phyloP scores from a whole-genome alignment of 2,113 vertebrate genomes.

The Nannobrachium achirus region DNA sequence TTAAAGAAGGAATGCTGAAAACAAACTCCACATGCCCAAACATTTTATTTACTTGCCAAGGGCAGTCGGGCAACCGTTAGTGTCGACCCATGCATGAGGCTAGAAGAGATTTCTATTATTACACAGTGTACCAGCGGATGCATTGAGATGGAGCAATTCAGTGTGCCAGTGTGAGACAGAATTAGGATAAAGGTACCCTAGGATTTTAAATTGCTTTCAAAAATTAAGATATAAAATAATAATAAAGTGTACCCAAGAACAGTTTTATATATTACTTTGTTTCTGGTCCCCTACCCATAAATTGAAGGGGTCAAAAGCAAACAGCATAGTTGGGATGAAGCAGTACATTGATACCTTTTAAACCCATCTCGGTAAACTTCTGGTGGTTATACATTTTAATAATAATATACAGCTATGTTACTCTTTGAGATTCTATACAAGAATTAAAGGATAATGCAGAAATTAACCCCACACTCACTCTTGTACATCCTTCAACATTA shows the following conservation, averaged over 20 bases:
- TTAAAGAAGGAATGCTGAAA: slow-evolving; percentile 27
- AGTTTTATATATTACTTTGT: slow-evolving; percentile 68
- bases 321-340: slow-evolving; percentile 23
- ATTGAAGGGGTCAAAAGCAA: slow-evolving; percentile 15
- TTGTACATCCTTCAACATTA: slow-evolving; percentile 51
- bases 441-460: slow-evolving; percentile 26
- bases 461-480: slow-evolving; percentile 18
- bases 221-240: slow-evolving; percentile 27
- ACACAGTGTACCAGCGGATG: slow-evolving; percentile 6
- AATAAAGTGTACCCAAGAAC: slow-evolving; percentile 40
- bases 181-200: slow-evolving; percentile 3
- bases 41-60: too few species aligned
- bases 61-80: too few species aligned
- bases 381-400: slow-evolving; percentile 28
- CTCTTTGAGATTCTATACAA: slow-evolving; percentile 47
- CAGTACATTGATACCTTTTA: slow-evolving; percentile 21
- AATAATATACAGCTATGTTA: slow-evolving; percentile 49
- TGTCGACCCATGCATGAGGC: too few species aligned
- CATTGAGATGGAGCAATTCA: slow-evolving; percentile 23
- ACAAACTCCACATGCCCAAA: too few species aligned
- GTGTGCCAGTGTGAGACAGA: slow-evolving; percentile 48
- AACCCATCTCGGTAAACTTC: slow-evolving; percentile 33
- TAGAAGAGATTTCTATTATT: too few species aligned
- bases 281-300: slow-evolving; percentile 45
- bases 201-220: slow-evolving; percentile 13